Base-by-base conservation (phyloP, 2,888 invertebrate species). In the Oscheius myriophilus region DNA sequence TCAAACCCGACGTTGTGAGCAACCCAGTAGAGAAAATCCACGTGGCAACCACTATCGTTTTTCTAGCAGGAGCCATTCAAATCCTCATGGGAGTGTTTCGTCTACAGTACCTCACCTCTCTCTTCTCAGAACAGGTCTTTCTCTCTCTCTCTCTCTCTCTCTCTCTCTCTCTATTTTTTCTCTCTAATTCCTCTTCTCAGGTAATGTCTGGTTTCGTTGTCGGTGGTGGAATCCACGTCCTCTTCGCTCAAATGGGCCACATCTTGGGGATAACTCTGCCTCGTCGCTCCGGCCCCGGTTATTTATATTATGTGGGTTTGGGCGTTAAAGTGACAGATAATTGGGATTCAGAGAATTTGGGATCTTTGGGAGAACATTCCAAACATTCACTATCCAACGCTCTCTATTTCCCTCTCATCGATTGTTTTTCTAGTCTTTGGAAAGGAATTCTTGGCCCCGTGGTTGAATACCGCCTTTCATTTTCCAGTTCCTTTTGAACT, bases 181-280 rank as follows among this genome's bases (percentile, higher is more conserved):
- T 16, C 11, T n/a, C 42, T 2, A 3, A 16, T 1, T 1, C n/a
- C 11, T 21, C 21, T 6, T 41, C 45, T 3, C 33, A 69, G 73
- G 80, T 80, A 0, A 85, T 85, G 84, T 78, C 79, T 11, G 85
- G 85, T 1, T 85, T 85, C 70, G 78, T 85, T 16, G 83, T 85
- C 21, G 85, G 84, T n/a, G 85, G 85, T 21, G 82, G 81, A 26
- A 79, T 85, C 21, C 85, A 85, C 55, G 85, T 85, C 0, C 83
- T 85, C 64, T 84, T 85, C 57, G 81, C 85, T 14, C 85, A 85
- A 65, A 79, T 85, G 57, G 84, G 85, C 1, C 81, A 82, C 26
- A 71, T 79, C 14, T 67, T 85, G 7, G 85, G 85, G 2, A 74
- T 85, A 9, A 70, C 75, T n/a, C 57, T 85, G 51, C 84, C 84